phyloP scores from a whole-genome alignment of 1,140 invertebrate species.

The Procambarus clarkii region DNA sequence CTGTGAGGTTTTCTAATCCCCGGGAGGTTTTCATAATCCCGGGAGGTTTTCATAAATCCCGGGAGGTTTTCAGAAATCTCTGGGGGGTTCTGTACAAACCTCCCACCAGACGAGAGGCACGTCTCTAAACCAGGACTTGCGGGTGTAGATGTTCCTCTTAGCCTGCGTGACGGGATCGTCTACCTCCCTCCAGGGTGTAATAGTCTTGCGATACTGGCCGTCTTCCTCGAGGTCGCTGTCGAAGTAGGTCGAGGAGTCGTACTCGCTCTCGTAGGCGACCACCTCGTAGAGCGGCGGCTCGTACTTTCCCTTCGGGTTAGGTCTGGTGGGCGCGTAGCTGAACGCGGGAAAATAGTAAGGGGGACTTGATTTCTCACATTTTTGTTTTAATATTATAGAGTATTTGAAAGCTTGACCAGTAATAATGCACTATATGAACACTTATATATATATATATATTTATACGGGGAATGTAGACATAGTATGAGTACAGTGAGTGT shows the following conservation, averaged over 20 bases:
- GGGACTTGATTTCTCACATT: no score
- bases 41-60: no score
- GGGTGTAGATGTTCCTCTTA: slow-evolving; percentile 46
- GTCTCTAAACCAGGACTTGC: slow-evolving; percentile 49
- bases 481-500: no score
- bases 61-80: neutral
- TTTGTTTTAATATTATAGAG: no score
- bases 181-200: slow-evolving; percentile 21
- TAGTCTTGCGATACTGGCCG: slow-evolving; percentile 28
- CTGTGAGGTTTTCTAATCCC: no score
- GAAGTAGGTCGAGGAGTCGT: slow-evolving; percentile 39
- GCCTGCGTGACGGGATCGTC: slow-evolving; percentile 1
- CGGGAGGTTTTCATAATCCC: no score
- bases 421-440: no score
- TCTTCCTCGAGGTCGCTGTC: slow-evolving; percentile 46
- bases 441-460: no score
- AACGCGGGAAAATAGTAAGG: no score
- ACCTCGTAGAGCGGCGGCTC: neutral
- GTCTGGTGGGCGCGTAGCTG: slow-evolving; percentile 26
- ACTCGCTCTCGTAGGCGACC: slow-evolving; percentile 43
- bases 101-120: slow-evolving; percentile 54
- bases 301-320: neutral
- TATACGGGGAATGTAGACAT: no score
- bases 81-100: neutral
- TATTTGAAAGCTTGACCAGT: no score